Percentiles rank a stretch among this genome's conserved stretches.
Evolutionary conservation across 2,888 invertebrate species (phyloP).

Genomic region (Diarsia mendica): DNA sequence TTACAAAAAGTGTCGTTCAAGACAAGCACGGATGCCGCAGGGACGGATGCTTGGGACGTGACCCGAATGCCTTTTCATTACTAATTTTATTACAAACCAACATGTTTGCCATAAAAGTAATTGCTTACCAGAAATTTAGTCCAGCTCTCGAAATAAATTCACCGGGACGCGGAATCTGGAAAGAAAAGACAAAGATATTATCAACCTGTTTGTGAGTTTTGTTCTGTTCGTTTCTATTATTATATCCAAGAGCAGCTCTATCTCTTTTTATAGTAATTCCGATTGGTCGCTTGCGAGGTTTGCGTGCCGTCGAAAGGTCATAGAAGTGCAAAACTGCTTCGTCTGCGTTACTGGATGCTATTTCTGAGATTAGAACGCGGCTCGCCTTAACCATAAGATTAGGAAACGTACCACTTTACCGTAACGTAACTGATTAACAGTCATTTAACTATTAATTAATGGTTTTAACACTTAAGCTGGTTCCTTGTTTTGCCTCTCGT

Average conservation of each 20-base stretch:
- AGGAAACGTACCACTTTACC: constrained; percentile 35
- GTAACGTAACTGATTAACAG: constrained; percentile 33
- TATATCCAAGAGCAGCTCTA: constrained; percentile 26
- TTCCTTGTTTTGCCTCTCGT: constrained; percentile 23
- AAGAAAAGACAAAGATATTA: constrained; percentile 55
- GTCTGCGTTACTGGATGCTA: constrained; percentile 51
- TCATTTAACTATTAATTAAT: constrained; percentile 25
- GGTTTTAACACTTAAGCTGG: constrained; percentile 7
- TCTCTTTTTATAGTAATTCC: constrained; percentile 53
- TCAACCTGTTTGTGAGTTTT: constrained; percentile 30
- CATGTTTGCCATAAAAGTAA: constrained; percentile 47
- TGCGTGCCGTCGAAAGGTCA: constrained; percentile 70
- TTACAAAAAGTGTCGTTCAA: constrained; percentile 57
- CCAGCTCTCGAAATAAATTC: constrained; percentile 69
- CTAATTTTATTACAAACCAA: constrained; percentile 55
- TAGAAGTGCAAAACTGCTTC: constrained; percentile 60
- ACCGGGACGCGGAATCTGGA: constrained; percentile 72
- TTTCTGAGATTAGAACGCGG: constrained; percentile 58
- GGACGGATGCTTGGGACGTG: constrained; percentile 75
- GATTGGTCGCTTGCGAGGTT: constrained; percentile 42
- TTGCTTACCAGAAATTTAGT: constrained; percentile 74
- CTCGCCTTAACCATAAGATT: constrained; percentile 40
- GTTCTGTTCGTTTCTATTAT: constrained; percentile 30
- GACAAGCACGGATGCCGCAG: constrained; percentile 56
- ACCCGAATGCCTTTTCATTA: constrained; percentile 65